phyloP scores from a whole-genome alignment of 2,113 vertebrate species.

The Carassius auratus region DNA sequence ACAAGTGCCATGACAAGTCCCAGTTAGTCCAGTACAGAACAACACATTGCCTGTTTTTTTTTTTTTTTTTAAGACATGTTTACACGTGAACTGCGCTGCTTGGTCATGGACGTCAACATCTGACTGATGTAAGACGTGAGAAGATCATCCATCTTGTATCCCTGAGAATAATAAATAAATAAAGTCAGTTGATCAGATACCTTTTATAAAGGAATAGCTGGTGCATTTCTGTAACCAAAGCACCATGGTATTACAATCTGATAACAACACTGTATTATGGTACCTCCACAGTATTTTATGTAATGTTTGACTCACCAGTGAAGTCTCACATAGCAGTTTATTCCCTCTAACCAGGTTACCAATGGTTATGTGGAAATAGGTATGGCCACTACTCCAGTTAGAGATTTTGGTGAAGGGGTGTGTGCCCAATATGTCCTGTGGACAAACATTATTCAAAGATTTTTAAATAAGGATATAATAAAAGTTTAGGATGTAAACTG shows the following conservation, averaged over 20 bases:
- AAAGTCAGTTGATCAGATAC: not conserved
- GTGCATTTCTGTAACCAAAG: not conserved
- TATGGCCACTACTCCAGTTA: slow-evolving; percentile 98
- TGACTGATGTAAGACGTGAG: slow-evolving; percentile 98
- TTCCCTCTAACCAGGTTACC: slow-evolving; percentile 94
- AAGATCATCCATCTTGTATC: slow-evolving; percentile 99
- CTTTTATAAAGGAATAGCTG: not conserved
- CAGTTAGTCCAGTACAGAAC: too few relatives aligned
- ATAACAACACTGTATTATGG: not conserved
- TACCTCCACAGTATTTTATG: not conserved
- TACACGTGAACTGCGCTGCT: slow-evolving; percentile 83
- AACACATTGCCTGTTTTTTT: too few relatives aligned
- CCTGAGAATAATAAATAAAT: slow-evolving; percentile 70
- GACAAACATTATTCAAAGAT: not conserved
- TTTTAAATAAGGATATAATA: not conserved
- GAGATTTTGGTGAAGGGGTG: slow-evolving; percentile 98
- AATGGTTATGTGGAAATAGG: slow-evolving; percentile 96
- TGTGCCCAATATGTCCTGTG: slow-evolving; percentile 89
- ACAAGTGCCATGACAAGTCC: too few relatives aligned
- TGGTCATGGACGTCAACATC: slow-evolving; percentile 96
- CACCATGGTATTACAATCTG: not conserved
- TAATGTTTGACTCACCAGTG: slow-evolving; percentile 79
- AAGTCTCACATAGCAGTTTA: slow-evolving; percentile 94
- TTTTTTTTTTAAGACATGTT: too few relatives aligned
- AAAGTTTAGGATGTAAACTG: too few relatives aligned